Evolutionary conservation across 2,888 invertebrate species (phyloP).

Genomic region (Macropis europaea): DNA sequence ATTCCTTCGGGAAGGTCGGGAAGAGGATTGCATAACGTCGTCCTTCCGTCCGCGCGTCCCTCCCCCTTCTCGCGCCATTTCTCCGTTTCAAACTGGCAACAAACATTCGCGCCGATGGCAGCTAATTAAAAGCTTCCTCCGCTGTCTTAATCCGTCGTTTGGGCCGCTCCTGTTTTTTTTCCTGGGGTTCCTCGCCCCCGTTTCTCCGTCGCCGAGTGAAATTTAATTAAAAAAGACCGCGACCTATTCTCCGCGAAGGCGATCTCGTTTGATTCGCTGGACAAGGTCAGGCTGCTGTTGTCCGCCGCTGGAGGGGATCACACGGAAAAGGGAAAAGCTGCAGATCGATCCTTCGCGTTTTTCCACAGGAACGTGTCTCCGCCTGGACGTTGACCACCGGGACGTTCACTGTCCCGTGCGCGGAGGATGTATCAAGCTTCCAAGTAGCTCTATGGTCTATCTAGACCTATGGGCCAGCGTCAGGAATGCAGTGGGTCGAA

Average conservation of each 20-base stretch:
- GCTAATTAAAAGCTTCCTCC: conserved; percentile 52
- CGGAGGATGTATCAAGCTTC: too few relatives aligned
- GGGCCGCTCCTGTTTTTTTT: neutral
- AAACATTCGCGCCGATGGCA: conserved; percentile 45
- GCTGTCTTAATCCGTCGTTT: too few relatives aligned
- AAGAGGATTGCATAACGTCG: conserved; percentile 63
- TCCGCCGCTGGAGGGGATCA: neutral
- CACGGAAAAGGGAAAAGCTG: neutral
- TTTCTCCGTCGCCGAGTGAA: conserved; percentile 20
- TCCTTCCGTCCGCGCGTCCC: conserved; percentile 10
- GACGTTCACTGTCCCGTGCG: conserved; percentile 46
- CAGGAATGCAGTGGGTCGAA: too few relatives aligned
- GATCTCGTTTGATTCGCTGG: conserved; percentile 39
- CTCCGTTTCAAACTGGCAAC: conserved; percentile 34
- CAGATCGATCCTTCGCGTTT: conserved; percentile 3
- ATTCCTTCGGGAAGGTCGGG: conserved; percentile 61
- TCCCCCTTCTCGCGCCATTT: conserved; percentile 2
- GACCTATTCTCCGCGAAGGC: conserved; percentile 29
- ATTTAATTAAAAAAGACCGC: conserved; percentile 56
- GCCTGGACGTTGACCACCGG: conserved; percentile 32
- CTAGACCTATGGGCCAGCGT: too few relatives aligned
- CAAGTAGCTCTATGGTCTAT: too few relatives aligned
- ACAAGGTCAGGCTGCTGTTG: conserved; percentile 39
- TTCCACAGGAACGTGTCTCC: neutral
- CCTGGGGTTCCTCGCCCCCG: neutral